phyloP scores from a whole-genome alignment of 2,888 invertebrate genomes.

The Leistus spinibarbis region DNA sequence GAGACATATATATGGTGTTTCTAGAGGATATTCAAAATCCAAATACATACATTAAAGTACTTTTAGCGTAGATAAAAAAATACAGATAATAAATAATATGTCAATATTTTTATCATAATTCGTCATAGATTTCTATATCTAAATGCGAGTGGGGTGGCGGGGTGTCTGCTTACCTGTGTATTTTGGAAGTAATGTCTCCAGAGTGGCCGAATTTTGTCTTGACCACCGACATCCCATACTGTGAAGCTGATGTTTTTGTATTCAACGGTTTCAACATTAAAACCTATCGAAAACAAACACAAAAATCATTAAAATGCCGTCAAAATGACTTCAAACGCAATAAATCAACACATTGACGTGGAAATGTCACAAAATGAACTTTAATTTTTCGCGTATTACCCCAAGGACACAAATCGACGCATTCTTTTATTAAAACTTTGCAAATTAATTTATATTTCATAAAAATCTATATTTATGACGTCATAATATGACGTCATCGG shows the following conservation, averaged over 20 bases:
- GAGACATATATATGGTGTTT: no score
- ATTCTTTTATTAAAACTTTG: neutral
- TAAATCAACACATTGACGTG: no score
- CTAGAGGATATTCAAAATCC: no score
- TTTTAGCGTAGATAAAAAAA: no score
- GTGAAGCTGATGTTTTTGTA: slow-evolving; percentile 99
- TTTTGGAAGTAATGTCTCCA: slow-evolving; percentile 99
- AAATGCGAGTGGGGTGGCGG: no score
- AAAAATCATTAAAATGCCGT: neutral
- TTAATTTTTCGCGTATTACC: neutral
- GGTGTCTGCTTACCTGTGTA: slow-evolving; percentile 75
- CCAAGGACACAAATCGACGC: neutral
- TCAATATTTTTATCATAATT: no score
- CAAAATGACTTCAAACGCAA: no score
- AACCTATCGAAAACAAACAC: slow-evolving; percentile 66
- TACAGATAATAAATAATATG: no score
- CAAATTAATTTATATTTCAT: neutral
- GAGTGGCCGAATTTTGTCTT: slow-evolving; percentile 96
- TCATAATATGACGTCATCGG: neutral
- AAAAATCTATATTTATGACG: neutral
- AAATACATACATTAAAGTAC: no score
- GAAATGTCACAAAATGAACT: neutral
- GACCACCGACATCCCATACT: slow-evolving; percentile 97
- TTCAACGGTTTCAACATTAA: slow-evolving; percentile 98
- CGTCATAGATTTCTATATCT: no score